Evolutionary conservation across 2,888 invertebrate species (phyloP), one percentile per base, ranked within the genome.

Genomic region (Pachydiplax longipennis): DNA sequence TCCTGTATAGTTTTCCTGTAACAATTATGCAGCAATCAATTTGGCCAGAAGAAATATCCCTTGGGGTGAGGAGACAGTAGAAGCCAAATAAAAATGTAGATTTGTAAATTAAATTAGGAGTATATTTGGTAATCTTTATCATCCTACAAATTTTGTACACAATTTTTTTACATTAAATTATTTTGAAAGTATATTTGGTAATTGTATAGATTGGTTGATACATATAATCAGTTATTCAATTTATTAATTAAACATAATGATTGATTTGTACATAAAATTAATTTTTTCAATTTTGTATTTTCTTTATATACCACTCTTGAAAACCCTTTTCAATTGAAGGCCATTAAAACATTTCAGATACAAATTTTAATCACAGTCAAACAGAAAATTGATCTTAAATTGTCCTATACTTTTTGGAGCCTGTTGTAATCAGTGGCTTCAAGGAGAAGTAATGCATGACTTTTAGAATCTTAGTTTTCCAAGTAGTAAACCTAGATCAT

Each of bases 201-300:
- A 73, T 25, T 73, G 73, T 73, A 73, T 73, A 73, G 73, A 73
- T 73, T 73, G 73, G 31, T 73, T 25, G 22, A 25, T 73, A 87
- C 87, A n/a, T 37, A 65, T 87, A 87, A 37, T 87, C 87, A 87
- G 58, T 87, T 87, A 35, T 61, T 87, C 53, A 87, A 87, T 61
- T 35, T 31, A 87, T 87, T 58, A 53, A 87, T 87, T 87, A 65
- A 87, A 87, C 87, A 87, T 87, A 87, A 87, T 87, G 87, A 90
- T 90, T 90, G 80, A 90, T 80, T 65, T 90, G 82, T 90, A 90
- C 82, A 90, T 90, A 81, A 82, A 82, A 90, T 90, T 61, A 65
- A 82, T 90, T 80, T 58, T 90, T 82, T 40, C 81, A 90, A 53
- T 90, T 90, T 82, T 82, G 81, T 90, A 82, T 82, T 81, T 82